Evolutionary conservation across 2,888 invertebrate species (phyloP).

Genomic region (Calliphora vomitoria): DNA sequence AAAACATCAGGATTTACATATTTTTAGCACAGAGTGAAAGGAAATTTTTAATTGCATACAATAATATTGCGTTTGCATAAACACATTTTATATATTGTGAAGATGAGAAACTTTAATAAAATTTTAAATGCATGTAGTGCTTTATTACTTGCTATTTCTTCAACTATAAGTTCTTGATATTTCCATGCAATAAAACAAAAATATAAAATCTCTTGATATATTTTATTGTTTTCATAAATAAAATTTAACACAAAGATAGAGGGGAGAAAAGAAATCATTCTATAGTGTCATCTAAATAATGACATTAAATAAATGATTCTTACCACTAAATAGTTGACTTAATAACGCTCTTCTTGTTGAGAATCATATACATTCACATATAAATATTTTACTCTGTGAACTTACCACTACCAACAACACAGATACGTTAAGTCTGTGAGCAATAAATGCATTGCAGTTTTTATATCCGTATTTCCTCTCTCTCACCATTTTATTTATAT

Average conservation of each 20-base stretch:
- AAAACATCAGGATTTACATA: not conserved
- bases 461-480: conserved; percentile 40
- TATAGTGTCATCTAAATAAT: conserved; percentile 59
- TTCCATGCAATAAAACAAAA: conserved; percentile 33
- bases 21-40: not conserved
- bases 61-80: too few species aligned
- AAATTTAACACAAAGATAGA: not conserved
- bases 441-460: conserved; percentile 67
- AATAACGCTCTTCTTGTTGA: not conserved
- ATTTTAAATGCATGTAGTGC: too few species aligned
- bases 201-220: conserved; percentile 20
- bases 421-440: not conserved
- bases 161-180: conserved; percentile 13
- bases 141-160: too few species aligned
- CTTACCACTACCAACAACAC: not conserved
- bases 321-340: conserved; percentile 60
- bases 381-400: not conserved
- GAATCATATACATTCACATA: not conserved
- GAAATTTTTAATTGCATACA: too few species aligned
- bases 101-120: too few species aligned
- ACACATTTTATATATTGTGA: too few species aligned
- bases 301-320: conserved; percentile 55
- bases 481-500: not conserved
- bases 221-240: conserved; percentile 57
- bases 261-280: conserved; percentile 39